These are phyloP conservation scores for Polyploca ridens DNA, from an alignment of 2,888 invertebrate genomes.

Conservation along the genomic window DNA sequence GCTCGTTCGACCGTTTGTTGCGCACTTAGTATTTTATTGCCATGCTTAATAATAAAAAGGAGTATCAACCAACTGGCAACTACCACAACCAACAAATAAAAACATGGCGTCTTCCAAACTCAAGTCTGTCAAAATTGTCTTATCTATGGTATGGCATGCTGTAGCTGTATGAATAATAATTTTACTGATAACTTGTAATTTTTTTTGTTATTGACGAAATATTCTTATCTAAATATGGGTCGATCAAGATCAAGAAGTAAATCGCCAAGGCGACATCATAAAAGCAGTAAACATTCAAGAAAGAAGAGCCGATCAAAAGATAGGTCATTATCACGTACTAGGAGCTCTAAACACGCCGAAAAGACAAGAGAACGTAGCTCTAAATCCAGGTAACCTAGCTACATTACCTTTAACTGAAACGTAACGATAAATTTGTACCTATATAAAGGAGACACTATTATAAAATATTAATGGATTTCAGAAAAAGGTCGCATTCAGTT, in stretches of 20 bases:
- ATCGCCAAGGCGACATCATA: constrained; percentile 92
- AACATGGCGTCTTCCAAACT: too few relatives aligned
- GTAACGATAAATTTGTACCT: not conserved
- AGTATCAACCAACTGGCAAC: too few relatives aligned
- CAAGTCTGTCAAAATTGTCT: too few relatives aligned
- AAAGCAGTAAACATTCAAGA: constrained; percentile 91
- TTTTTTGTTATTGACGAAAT: not conserved
- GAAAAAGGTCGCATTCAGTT: constrained; percentile 91
- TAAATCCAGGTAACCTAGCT: constrained; percentile 86
- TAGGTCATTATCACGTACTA: constrained; percentile 86
- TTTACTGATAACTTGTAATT: not conserved
- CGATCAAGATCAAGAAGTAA: constrained; percentile 93
- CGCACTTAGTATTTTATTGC: too few relatives aligned
- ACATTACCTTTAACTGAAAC: constrained; percentile 1
- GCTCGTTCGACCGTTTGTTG: too few relatives aligned
- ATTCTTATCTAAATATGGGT: constrained; percentile 82
- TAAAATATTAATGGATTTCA: constrained; percentile 53
- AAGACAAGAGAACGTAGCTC: constrained; percentile 89
- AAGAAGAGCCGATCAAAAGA: constrained; percentile 94
- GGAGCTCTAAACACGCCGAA: constrained; percentile 88
- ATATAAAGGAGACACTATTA: not conserved
- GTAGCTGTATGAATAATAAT: not conserved
- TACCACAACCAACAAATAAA: too few relatives aligned
- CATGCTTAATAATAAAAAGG: too few relatives aligned
- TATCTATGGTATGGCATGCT: not conserved